phyloP scores from a whole-genome alignment of 2,888 invertebrate species.

The Sycophila texana region DNA sequence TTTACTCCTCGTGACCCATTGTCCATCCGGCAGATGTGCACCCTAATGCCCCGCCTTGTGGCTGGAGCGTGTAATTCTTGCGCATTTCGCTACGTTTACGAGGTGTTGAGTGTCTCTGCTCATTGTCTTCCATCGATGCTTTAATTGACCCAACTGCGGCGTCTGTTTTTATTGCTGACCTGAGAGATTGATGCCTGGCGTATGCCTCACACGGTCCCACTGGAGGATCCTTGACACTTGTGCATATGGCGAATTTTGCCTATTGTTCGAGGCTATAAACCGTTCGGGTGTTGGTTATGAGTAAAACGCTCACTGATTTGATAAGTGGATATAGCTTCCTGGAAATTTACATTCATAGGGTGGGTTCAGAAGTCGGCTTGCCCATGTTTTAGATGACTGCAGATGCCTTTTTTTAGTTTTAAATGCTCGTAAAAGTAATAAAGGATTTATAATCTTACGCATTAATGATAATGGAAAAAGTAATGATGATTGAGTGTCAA shows the following conservation, averaged over 20 bases:
- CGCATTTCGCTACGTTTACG: slow-evolving; percentile 25
- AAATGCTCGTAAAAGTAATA: too few species aligned
- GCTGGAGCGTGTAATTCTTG: slow-evolving; percentile 49
- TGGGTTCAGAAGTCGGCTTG: too few species aligned
- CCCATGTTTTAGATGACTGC: too few species aligned
- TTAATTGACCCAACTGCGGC: slow-evolving; percentile 10
- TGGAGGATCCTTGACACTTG: neutral
- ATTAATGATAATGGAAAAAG: too few species aligned
- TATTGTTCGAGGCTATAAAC: too few species aligned
- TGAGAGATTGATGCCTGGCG: neutral
- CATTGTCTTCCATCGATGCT: slow-evolving; percentile 1
- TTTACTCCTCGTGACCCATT: slow-evolving; percentile 48
- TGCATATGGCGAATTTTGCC: neutral
- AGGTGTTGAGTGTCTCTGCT: slow-evolving; percentile 19
- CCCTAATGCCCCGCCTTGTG: slow-evolving; percentile 54
- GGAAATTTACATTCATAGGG: too few species aligned
- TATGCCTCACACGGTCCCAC: neutral
- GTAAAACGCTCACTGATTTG: too few species aligned
- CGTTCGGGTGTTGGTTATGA: too few species aligned
- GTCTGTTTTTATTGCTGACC: neutral
- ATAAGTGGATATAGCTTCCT: too few species aligned
- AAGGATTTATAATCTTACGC: too few species aligned
- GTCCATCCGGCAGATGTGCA: slow-evolving; percentile 50
- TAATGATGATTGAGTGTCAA: too few species aligned
- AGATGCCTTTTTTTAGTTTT: too few species aligned